phyloP scores from a whole-genome alignment of 2,113 vertebrate species.

The Sinocyclocheilus grahami region DNA sequence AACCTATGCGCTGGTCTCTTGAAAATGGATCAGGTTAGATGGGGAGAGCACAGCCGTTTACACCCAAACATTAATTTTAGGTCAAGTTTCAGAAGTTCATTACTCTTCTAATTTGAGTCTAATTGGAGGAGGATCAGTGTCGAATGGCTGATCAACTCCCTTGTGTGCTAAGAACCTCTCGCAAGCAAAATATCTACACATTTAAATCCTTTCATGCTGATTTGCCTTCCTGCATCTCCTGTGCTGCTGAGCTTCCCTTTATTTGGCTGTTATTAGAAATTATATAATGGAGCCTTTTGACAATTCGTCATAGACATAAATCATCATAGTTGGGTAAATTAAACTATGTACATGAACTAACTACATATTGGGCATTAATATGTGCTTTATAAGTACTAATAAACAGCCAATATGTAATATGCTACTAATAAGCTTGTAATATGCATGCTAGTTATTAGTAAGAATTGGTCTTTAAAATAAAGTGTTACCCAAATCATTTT shows the following conservation, averaged over 20 bases:
- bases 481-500: no score
- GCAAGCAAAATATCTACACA: neutral
- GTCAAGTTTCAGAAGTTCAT: constrained; percentile 3
- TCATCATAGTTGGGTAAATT: neutral
- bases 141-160: constrained; percentile 15
- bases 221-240: neutral
- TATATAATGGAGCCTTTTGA: neutral
- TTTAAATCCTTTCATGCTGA: constrained; percentile 1
- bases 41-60: neutral
- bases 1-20: neutral
- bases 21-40: neutral
- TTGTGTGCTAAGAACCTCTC: constrained; percentile 4
- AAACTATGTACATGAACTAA: no score
- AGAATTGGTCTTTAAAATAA: no score
- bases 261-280: neutral
- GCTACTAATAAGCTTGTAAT: neutral
- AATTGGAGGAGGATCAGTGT: constrained; percentile 14
- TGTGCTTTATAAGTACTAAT: neutral
- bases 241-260: neutral
- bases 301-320: neutral
- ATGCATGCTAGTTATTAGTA: neutral
- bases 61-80: neutral
- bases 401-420: neutral
- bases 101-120: constrained; percentile 6
- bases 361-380: no score